Percentiles rank a stretch among this genome's conserved stretches.
phyloP scores from a whole-genome alignment of 2,888 invertebrate species.

The Teleiodes luculella region DNA sequence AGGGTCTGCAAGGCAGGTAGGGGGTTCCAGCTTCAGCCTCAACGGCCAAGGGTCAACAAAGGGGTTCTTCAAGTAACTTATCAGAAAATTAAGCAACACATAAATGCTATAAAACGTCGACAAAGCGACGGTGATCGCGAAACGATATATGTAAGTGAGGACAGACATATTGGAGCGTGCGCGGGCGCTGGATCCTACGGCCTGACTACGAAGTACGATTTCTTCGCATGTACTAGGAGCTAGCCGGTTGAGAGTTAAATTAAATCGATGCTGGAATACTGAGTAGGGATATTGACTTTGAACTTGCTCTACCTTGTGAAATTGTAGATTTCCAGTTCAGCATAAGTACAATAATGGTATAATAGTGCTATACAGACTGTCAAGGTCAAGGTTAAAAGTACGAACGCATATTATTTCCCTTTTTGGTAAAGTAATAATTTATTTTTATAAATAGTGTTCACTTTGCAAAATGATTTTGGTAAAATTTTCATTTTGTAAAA shows the following conservation, averaged over 20 bases:
- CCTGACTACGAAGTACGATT: slow-evolving; percentile 7
- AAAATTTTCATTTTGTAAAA: too few relatives aligned
- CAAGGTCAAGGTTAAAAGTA: too few relatives aligned
- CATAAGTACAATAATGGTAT: too few relatives aligned
- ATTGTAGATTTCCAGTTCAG: too few relatives aligned
- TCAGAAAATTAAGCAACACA: slow-evolving; percentile 37
- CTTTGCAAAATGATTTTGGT: too few relatives aligned
- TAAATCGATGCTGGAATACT: neutral
- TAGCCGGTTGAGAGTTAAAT: neutral
- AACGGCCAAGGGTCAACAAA: slow-evolving; percentile 47
- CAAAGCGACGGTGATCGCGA: slow-evolving; percentile 40
- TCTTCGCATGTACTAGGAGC: neutral
- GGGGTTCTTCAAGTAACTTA: slow-evolving; percentile 51
- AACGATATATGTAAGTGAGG: slow-evolving; percentile 34
- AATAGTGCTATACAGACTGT: too few relatives aligned
- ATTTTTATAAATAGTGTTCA: too few relatives aligned
- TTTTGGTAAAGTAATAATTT: too few relatives aligned
- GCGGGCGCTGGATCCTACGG: neutral
- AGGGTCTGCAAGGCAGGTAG: slow-evolving; percentile 63
- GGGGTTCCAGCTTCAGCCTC: slow-evolving; percentile 66
- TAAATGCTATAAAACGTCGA: slow-evolving; percentile 41
- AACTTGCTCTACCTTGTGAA: neutral
- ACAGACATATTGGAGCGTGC: slow-evolving; percentile 34
- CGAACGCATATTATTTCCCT: too few relatives aligned
- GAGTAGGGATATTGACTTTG: neutral